Conservation (phyloP, 2,113 vertebrate genomes). For the Bujurquina vittata region DNA sequence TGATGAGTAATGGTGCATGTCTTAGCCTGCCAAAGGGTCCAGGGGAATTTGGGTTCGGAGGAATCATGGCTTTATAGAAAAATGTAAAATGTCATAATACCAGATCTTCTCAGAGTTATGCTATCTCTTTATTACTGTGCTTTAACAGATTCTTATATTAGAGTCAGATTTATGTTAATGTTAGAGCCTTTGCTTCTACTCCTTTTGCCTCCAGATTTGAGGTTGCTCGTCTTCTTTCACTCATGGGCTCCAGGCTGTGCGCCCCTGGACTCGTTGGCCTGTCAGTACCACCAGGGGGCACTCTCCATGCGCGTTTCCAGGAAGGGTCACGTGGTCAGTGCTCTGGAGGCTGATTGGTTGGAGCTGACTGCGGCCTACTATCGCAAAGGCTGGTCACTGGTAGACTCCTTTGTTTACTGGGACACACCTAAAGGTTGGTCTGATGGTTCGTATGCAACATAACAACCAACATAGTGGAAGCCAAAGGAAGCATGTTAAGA, state of each 20-base stretch:
- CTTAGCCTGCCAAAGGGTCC: not conserved
- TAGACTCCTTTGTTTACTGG: slow-evolving; percentile 96
- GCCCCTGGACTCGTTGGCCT: slow-evolving; percentile 82
- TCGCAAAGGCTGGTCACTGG: slow-evolving; percentile 91
- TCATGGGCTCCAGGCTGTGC: slow-evolving; percentile 79
- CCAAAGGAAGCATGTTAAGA: not conserved
- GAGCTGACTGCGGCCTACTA: slow-evolving; percentile 93
- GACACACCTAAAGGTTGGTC: slow-evolving; percentile 88
- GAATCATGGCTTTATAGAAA: not conserved
- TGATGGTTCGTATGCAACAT: not conserved
- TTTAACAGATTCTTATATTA: too few relatives aligned
- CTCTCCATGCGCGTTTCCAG: slow-evolving; percentile 91
- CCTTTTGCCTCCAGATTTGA: slow-evolving; percentile 74
- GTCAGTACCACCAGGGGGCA: slow-evolving; percentile 90
- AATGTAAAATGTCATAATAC: not conserved
- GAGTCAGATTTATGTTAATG: too few relatives aligned
- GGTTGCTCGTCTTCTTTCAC: slow-evolving; percentile 90
- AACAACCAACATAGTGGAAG: not conserved
- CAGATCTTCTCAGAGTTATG: too few relatives aligned
- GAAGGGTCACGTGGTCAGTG: slow-evolving; percentile 89
- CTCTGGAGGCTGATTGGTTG: slow-evolving; percentile 95
- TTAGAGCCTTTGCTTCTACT: not conserved
- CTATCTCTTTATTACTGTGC: too few relatives aligned
- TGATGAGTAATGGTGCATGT: not conserved
- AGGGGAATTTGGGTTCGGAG: not conserved